Percentiles rank a stretch among this genome's conserved stretches.
Evolutionary conservation across 2,888 invertebrate genomes (phyloP).

Genomic region (Eurytoma adleriae): DNA sequence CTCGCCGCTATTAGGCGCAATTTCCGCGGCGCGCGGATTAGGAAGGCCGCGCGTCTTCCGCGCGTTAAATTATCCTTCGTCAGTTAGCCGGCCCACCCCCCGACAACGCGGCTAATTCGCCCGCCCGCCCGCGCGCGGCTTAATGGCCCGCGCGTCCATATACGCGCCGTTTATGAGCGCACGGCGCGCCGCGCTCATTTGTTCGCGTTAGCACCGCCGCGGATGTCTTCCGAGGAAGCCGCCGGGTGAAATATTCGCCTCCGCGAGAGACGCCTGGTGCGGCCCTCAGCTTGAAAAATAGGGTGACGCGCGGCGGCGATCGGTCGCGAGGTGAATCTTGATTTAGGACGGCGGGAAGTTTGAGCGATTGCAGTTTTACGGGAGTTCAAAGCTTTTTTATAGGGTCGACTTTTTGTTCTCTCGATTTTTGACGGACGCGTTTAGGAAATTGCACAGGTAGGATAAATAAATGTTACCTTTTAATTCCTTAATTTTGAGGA

Average conservation of each 20-base stretch:
- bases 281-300: conserved; percentile 15
- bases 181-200: conserved; percentile 66
- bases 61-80: conserved; percentile 72
- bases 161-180: neutral
- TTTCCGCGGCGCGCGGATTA: conserved; percentile 63
- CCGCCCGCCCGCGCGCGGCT: conserved; percentile 65
- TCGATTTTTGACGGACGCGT: no score
- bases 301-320: neutral
- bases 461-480: no score
- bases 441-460: no score
- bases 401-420: no score
- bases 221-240: neutral
- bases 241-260: conserved; percentile 38
- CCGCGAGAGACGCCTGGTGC: no score
- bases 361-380: neutral
- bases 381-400: no score
- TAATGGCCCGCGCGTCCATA: neutral
- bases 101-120: conserved; percentile 60
- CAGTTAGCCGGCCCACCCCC: conserved; percentile 67
- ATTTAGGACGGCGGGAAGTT: neutral
- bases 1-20: conserved; percentile 64
- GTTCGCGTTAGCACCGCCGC: conserved; percentile 66
- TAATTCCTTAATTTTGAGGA: no score
- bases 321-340: neutral
- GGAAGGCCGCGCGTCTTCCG: conserved; percentile 53